Percentiles rank a stretch among this genome's conserved stretches.
These are phyloP conservation scores for Drosophila diplacantha DNA, from an alignment of 2,888 invertebrate genomes.

Conservation along the genomic window DNA sequence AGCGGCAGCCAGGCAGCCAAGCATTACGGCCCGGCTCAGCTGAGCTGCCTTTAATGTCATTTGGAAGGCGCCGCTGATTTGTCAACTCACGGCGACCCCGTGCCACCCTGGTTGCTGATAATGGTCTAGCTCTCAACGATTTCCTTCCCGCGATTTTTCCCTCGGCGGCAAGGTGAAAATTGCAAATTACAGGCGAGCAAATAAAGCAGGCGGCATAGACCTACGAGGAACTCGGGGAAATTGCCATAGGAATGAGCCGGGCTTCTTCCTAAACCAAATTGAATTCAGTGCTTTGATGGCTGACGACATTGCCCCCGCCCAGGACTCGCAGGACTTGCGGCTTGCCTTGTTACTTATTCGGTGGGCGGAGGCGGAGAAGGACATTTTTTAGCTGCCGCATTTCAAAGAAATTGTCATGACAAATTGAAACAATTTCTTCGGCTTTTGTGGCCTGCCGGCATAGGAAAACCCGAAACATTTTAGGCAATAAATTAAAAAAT, in stretches of 20 bases:
- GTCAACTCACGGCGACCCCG: constrained; percentile 54
- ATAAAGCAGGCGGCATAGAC: constrained; percentile 60
- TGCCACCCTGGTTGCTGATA: constrained; percentile 43
- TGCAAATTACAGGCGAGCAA: constrained; percentile 71
- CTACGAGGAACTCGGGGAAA: constrained; percentile 43
- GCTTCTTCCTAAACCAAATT: constrained; percentile 66
- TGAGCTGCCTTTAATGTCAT: constrained; percentile 49
- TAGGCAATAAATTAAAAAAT: constrained; percentile 70
- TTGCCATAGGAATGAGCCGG: constrained; percentile 50
- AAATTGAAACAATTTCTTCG: constrained; percentile 72
- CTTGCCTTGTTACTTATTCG: constrained; percentile 7
- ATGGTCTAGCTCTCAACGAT: constrained; percentile 60
- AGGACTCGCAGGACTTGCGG: constrained; percentile 3
- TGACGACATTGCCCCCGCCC: constrained; percentile 28
- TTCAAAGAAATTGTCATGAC: constrained; percentile 70
- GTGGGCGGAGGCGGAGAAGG: constrained; percentile 7
- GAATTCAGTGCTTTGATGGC: constrained; percentile 64
- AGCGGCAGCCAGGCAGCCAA: constrained; percentile 52
- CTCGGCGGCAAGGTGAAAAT: constrained; percentile 65
- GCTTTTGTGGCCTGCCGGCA: constrained; percentile 62
- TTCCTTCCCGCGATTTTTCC: constrained; percentile 54
- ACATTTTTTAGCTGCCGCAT: constrained; percentile 46
- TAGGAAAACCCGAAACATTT: constrained; percentile 57
- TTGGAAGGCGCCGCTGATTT: constrained; percentile 62
- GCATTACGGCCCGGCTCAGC: constrained; percentile 40